phyloP scores from a whole-genome alignment of 2,888 invertebrate species.

The Rhyacophila evoluta region DNA sequence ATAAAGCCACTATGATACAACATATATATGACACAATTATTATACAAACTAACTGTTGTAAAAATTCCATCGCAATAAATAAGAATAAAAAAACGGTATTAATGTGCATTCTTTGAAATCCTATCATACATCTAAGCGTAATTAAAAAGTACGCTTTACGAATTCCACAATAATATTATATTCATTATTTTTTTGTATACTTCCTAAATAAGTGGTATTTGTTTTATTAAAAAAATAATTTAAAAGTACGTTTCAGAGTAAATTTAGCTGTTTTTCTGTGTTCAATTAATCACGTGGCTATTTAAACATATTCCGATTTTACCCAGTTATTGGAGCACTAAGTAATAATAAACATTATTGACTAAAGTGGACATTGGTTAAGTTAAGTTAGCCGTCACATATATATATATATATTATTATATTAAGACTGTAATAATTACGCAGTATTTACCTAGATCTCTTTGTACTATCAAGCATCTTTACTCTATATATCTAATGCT shows the following conservation, averaged over 20 bases:
- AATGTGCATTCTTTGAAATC: not conserved
- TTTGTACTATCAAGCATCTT: conserved; percentile 22
- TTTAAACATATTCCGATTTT: not conserved
- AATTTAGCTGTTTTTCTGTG: not conserved
- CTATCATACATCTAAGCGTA: not conserved
- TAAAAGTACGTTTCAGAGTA: not conserved
- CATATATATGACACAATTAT: not conserved
- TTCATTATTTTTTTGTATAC: conserved; percentile 11
- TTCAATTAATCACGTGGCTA: not conserved
- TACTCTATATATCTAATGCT: not conserved
- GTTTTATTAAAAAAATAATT: conserved; percentile 14
- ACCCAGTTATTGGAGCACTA: not conserved
- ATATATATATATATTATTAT: no score
- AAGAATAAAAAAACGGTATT: not conserved
- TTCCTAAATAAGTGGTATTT: conserved; percentile 19
- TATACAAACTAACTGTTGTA: not conserved
- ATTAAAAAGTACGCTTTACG: not conserved
- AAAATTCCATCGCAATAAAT: not conserved
- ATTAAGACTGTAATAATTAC: not conserved
- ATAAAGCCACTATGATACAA: not conserved
- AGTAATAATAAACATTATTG: conserved; percentile 9
- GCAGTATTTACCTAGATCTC: not conserved
- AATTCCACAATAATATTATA: not conserved
- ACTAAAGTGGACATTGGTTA: not conserved
- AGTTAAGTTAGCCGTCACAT: no score